Conservation (phyloP, 1,140 invertebrate genomes). For the Dendrolimus kikuchii region DNA sequence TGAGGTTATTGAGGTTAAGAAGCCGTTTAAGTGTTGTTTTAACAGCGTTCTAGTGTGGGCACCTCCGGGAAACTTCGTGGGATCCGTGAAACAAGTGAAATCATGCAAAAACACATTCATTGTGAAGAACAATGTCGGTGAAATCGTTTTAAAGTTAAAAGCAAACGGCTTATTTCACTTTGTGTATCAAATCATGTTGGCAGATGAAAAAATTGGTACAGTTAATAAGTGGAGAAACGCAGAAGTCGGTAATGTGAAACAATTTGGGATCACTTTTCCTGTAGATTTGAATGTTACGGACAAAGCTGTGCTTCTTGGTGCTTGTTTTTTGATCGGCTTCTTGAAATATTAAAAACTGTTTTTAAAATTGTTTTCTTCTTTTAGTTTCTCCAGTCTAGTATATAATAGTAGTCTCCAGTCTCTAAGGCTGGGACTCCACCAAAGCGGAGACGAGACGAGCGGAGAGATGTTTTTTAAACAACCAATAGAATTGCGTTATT, state of each 20-base stretch:
- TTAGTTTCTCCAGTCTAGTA: too few relatives aligned
- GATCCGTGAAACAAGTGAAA: slow-evolving; percentile 17
- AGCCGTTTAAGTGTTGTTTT: slow-evolving; percentile 18
- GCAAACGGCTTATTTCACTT: slow-evolving; percentile 8
- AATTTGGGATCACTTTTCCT: slow-evolving; percentile 30
- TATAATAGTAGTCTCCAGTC: too few relatives aligned
- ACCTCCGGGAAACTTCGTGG: slow-evolving; percentile 31
- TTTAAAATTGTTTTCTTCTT: too few relatives aligned
- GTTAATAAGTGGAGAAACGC: slow-evolving; percentile 1
- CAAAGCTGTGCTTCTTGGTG: slow-evolving; percentile 34
- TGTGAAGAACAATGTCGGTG: slow-evolving; percentile 19
- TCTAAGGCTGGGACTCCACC: too few relatives aligned
- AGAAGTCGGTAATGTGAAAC: slow-evolving; percentile 14
- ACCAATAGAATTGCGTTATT: too few relatives aligned
- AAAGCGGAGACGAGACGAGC: too few relatives aligned
- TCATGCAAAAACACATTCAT: slow-evolving; percentile 15
- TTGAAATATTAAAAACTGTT: slow-evolving; percentile 9
- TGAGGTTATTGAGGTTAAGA: slow-evolving; percentile 34
- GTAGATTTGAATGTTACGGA: slow-evolving; percentile 20
- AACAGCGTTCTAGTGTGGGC: slow-evolving; percentile 31
- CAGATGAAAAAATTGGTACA: slow-evolving; percentile 16
- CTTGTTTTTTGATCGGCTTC: slow-evolving; percentile 32
- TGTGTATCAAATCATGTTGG: slow-evolving; percentile 18
- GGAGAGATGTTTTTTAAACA: too few relatives aligned
- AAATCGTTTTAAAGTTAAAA: slow-evolving; percentile 23